These are phyloP conservation scores for Scaptomyza parva DNA, from an alignment of 2,888 invertebrate species.

Conservation along the genomic window DNA sequence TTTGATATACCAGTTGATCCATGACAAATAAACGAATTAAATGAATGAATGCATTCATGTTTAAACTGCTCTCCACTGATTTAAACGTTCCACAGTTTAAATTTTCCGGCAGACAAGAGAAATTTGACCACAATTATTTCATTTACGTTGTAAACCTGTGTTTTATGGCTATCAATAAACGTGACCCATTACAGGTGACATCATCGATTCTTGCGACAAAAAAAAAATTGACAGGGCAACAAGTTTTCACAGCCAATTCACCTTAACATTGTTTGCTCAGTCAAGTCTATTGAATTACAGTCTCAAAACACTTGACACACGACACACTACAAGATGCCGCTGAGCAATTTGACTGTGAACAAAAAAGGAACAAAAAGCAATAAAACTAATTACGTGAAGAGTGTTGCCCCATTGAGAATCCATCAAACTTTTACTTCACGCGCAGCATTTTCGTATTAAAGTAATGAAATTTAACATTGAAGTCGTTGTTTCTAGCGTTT, in stretches of 20 bases:
- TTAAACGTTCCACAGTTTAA: conserved; percentile 13
- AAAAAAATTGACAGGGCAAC: conserved; percentile 8
- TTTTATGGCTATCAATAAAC: conserved; percentile 21
- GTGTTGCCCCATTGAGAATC: conserved; percentile 5
- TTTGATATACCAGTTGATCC: conserved; percentile 34
- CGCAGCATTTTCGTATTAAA: not conserved
- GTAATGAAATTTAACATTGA: not conserved
- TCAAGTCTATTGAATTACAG: conserved; percentile 36
- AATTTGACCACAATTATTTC: conserved; percentile 2
- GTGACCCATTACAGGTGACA: conserved; percentile 29
- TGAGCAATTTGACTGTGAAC: conserved; percentile 9
- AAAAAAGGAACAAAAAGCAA: conserved; percentile 1
- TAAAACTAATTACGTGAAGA: conserved; percentile 34
- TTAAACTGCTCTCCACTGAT: conserved; percentile 11
- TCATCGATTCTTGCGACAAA: conserved; percentile 9
- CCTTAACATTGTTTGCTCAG: conserved; percentile 7
- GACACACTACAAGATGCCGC: conserved; percentile 1
- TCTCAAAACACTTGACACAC: conserved; percentile 24
- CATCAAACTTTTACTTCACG: not conserved
- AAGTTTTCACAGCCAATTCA: conserved; percentile 37
- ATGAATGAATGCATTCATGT: conserved; percentile 23
- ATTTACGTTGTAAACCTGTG: conserved; percentile 11
- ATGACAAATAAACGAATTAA: conserved; percentile 13
- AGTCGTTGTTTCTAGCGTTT: not conserved
- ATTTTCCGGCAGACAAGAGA: conserved; percentile 12